A percentile compares a stretch with the other conserved stretches of the same genome.
phyloP scores from a whole-genome alignment of 2,797 vertebrate genomes.

The Tenualosa ilisha region DNA sequence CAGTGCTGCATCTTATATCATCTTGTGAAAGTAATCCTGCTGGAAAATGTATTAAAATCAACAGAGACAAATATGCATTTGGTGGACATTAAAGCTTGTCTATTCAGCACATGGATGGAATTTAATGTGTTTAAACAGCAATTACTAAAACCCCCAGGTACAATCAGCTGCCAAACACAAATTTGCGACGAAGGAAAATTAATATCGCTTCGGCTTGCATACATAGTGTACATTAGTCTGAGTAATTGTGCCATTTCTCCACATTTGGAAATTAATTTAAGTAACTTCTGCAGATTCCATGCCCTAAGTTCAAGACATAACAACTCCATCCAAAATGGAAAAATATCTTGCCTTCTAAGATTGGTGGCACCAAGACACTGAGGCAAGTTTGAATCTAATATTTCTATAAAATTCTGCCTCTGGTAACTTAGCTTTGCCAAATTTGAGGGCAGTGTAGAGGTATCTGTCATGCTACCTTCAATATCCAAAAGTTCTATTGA shows the following conservation, averaged over 20 bases:
- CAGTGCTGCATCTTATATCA: slow-evolving; percentile 35
- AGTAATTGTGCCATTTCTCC: slow-evolving; percentile 51
- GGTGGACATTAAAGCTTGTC: slow-evolving; percentile 44
- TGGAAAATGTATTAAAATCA: slow-evolving; percentile 48
- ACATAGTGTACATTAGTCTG: slow-evolving; percentile 50
- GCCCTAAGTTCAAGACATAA: slow-evolving; percentile 21
- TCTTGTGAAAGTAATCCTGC: slow-evolving; percentile 30
- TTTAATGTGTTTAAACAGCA: slow-evolving; percentile 58
- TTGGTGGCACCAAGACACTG: too few species aligned
- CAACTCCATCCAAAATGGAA: too few species aligned
- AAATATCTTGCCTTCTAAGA: too few species aligned
- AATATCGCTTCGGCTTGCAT: slow-evolving; percentile 33
- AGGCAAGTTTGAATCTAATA: too few species aligned
- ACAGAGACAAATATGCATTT: slow-evolving; percentile 26
- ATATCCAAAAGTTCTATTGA: too few species aligned
- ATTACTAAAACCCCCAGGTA: slow-evolving; percentile 51
- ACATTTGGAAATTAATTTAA: slow-evolving; percentile 60
- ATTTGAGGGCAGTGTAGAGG: too few species aligned
- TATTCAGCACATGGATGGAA: slow-evolving; percentile 44
- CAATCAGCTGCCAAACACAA: slow-evolving; percentile 45
- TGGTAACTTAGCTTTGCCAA: too few species aligned
- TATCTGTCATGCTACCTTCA: too few species aligned
- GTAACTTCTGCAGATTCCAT: slow-evolving; percentile 51
- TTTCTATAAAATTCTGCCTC: too few species aligned
- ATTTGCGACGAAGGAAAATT: slow-evolving; percentile 48